These are phyloP conservation scores for Campylorhamphus procurvoides DNA, from an alignment of 2,113 vertebrate species.

Conservation along the genomic window DNA sequence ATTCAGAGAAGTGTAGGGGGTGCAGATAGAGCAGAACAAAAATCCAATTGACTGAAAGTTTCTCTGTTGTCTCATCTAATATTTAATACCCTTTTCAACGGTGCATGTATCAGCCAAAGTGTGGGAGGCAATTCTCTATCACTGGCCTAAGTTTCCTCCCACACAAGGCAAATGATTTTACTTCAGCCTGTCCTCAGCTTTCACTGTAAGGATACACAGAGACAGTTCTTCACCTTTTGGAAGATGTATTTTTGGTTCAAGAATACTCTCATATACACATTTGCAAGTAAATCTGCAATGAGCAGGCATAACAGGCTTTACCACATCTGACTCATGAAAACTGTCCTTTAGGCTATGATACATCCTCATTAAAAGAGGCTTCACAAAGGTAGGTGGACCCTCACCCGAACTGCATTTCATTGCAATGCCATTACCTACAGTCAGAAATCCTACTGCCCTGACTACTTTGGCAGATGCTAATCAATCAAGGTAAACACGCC, in stretches of 20 bases:
- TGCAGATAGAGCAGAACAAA: slow-evolving; percentile 35
- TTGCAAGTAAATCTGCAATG: not conserved
- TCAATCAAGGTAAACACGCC: not conserved
- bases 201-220: not conserved
- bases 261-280: not conserved
- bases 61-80: slow-evolving; percentile 54
- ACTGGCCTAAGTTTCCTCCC: slow-evolving; percentile 22
- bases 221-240: not conserved
- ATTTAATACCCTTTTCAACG: slow-evolving; percentile 63
- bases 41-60: slow-evolving; percentile 41
- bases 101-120: slow-evolving; percentile 47
- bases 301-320: not conserved
- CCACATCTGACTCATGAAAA: not conserved
- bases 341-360: not conserved
- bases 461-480: not conserved
- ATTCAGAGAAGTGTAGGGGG: not conserved
- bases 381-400: not conserved
- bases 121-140: slow-evolving; percentile 51
- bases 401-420: not conserved
- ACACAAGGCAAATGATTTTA: slow-evolving; percentile 33
- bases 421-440: not conserved
- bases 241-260: not conserved
- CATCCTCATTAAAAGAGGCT: not conserved
- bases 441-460: not conserved
- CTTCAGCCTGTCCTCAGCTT: not conserved